Percentiles rank a stretch among this genome's conserved stretches.
phyloP scores from a whole-genome alignment of 2,113 vertebrate species.

The Capreolus pygargus region DNA sequence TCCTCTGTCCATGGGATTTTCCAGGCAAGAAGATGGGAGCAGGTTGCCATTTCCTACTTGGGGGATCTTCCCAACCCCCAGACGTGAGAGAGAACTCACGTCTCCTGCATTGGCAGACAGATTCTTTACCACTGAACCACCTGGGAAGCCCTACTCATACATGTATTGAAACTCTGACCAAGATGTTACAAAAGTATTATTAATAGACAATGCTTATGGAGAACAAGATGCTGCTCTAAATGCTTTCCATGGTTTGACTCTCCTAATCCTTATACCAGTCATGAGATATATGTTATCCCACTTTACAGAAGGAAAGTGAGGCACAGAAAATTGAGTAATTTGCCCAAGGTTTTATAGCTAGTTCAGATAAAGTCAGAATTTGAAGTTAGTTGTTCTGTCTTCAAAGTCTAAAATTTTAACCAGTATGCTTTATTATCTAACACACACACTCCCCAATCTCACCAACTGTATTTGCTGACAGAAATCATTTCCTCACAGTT shows the following conservation, averaged over 20 bases:
- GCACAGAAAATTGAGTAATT: neutral
- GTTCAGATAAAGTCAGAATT: neutral
- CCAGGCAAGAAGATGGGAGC: neutral
- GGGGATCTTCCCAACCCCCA: neutral
- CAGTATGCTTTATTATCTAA: neutral
- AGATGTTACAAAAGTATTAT: neutral
- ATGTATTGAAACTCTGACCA: neutral
- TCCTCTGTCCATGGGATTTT: neutral
- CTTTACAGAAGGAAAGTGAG: neutral
- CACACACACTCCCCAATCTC: neutral
- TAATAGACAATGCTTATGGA: neutral
- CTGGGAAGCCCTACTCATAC: neutral
- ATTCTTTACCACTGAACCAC: neutral
- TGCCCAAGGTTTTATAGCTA: neutral
- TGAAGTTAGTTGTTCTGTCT: neutral
- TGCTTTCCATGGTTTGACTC: neutral
- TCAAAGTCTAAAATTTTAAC: neutral
- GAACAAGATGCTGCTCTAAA: neutral
- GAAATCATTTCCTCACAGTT: neutral
- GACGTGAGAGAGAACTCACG: neutral
- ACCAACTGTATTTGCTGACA: neutral
- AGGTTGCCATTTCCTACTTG: neutral
- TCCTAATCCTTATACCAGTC: neutral
- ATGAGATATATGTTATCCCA: neutral
- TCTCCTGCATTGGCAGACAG: neutral